Percentiles rank a stretch among this genome's conserved stretches.
Conservation (phyloP, 1,140 invertebrate genomes). For the Panagrolaimus sp. region DNA sequence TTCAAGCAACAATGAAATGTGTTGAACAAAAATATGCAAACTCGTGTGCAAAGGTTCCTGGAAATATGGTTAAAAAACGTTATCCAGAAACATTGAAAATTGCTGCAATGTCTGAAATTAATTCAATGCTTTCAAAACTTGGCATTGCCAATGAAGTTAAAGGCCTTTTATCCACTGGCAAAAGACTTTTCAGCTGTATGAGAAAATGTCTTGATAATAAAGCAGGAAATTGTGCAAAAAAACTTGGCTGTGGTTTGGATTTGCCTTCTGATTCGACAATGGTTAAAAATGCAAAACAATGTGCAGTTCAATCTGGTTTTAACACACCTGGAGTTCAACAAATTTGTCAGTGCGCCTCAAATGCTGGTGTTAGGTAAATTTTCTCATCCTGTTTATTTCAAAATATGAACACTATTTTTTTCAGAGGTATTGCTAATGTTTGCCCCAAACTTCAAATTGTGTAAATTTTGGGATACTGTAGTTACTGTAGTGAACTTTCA, state of each 20-base stretch:
- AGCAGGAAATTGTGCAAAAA: conserved; percentile 6
- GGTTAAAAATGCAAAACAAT: conserved; percentile 13
- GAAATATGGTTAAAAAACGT: conserved; percentile 11
- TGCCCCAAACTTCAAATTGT: no score
- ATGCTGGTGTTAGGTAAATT: not conserved
- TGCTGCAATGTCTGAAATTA: conserved; percentile 15
- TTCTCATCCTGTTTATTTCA: no score
- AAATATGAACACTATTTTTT: no score
- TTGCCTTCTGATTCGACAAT: not conserved
- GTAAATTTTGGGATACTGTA: no score
- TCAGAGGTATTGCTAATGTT: no score
- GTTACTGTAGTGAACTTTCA: no score
- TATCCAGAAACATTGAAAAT: conserved; percentile 9
- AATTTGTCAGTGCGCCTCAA: not conserved
- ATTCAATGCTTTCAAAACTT: not conserved
- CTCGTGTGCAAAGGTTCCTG: not conserved
- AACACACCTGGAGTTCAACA: not conserved
- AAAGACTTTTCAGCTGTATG: conserved; percentile 3
- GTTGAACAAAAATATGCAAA: not conserved
- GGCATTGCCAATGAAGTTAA: conserved; percentile 10
- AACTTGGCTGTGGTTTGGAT: conserved; percentile 2
- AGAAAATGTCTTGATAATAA: conserved; percentile 10
- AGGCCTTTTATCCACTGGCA: not conserved
- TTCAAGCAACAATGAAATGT: not conserved
- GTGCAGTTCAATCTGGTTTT: conserved; percentile 8